Conservation (phyloP, 1,140 invertebrate species). For the Drosophila trapezifrons region DNA sequence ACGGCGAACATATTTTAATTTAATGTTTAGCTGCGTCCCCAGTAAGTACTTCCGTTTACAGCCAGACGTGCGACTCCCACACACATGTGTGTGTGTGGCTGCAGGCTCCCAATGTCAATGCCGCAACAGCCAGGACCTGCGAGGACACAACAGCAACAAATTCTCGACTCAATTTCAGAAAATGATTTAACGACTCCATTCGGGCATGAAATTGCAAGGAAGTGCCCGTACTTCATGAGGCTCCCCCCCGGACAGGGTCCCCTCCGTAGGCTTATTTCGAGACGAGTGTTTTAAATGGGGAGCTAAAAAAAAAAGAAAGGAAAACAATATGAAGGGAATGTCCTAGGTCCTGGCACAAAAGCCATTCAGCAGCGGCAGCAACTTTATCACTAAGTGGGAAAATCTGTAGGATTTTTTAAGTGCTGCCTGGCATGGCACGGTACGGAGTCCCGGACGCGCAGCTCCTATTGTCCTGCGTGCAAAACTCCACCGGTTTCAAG, state of each 20-base stretch:
- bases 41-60: slow-evolving; percentile 78
- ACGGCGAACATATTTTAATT: slow-evolving; percentile 73
- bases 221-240: slow-evolving; percentile 5
- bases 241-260: slow-evolving; percentile 1
- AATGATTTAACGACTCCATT: slow-evolving; percentile 82
- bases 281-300: slow-evolving; percentile 61
- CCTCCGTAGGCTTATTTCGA: slow-evolving; percentile 60
- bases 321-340: slow-evolving; percentile 6
- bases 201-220: slow-evolving; percentile 75
- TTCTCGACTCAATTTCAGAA: slow-evolving; percentile 80
- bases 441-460: too few species aligned
- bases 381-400: slow-evolving; percentile 80
- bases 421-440: slow-evolving; percentile 44
- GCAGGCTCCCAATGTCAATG: slow-evolving; percentile 66
- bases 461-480: slow-evolving; percentile 60
- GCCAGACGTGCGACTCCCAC: slow-evolving; percentile 58
- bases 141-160: slow-evolving; percentile 49
- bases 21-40: slow-evolving; percentile 60
- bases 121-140: slow-evolving; percentile 41
- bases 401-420: slow-evolving; percentile 82
- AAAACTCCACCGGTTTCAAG: slow-evolving; percentile 50
- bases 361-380: slow-evolving; percentile 57
- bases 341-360: slow-evolving; percentile 62
- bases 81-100: slow-evolving; percentile 21
- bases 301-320: slow-evolving; percentile 24